Conservation (phyloP, 2,797 vertebrate genomes). For the Gymnocypris eckloni region DNA sequence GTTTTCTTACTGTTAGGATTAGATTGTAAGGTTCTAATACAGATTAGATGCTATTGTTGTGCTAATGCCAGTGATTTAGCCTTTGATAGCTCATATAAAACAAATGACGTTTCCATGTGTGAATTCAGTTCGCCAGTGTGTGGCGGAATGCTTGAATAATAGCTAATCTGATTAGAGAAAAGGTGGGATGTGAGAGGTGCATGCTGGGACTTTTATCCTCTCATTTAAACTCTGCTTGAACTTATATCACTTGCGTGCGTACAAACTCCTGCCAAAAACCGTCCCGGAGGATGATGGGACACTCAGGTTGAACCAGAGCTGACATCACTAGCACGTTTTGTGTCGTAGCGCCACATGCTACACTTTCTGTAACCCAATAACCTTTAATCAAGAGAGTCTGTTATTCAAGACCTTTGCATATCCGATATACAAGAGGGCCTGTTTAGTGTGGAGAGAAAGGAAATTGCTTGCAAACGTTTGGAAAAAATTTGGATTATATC, state of each 20-base stretch:
- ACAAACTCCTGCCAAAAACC: constrained; percentile 27
- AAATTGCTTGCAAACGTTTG: constrained; percentile 27
- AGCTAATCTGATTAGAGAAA: constrained; percentile 44
- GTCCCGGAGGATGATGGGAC: constrained; percentile 40
- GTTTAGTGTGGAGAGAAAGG: constrained; percentile 16
- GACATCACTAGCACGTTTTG: constrained; percentile 42
- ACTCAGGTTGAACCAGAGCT: constrained; percentile 40
- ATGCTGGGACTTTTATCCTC: constrained; percentile 22
- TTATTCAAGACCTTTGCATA: constrained; percentile 33
- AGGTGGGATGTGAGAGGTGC: constrained; percentile 30
- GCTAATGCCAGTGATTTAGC: constrained; percentile 27
- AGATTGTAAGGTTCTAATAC: constrained; percentile 10
- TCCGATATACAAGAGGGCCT: constrained; percentile 22
- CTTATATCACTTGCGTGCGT: constrained; percentile 21
- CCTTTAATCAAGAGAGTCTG: constrained; percentile 36
- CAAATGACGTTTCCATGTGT: constrained; percentile 19
- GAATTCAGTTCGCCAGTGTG: constrained; percentile 18
- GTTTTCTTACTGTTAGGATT: constrained; percentile 16
- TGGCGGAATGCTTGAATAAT: constrained; percentile 35
- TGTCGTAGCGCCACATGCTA: constrained; percentile 18
- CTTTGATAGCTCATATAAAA: neutral
- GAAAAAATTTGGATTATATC: constrained; percentile 36
- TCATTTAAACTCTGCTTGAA: constrained; percentile 41
- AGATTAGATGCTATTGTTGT: constrained; percentile 15
- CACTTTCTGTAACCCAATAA: constrained; percentile 21